Conservation (phyloP, 2,888 invertebrate genomes). For the Mythimna ferrago region DNA sequence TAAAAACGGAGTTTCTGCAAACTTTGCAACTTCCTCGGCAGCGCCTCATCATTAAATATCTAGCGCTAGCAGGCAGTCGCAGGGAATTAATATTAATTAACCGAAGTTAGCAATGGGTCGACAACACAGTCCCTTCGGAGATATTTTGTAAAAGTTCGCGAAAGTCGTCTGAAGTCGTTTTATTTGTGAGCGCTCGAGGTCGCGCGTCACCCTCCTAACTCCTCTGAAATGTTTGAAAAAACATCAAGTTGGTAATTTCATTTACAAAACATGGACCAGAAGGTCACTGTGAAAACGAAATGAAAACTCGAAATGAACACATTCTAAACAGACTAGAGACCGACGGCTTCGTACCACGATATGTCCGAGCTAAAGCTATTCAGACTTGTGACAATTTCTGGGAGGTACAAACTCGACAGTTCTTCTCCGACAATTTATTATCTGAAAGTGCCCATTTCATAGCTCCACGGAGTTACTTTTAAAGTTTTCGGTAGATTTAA, state of each 20-base stretch:
- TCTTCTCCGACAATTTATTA: not conserved
- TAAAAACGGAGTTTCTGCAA: constrained; percentile 2
- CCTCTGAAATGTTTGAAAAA: constrained; percentile 39
- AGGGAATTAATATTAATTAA: constrained; percentile 62
- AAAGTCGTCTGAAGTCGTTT: constrained; percentile 42
- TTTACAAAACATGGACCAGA: not conserved
- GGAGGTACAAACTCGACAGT: not conserved
- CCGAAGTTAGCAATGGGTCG: constrained; percentile 21
- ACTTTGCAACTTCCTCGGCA: constrained; percentile 1
- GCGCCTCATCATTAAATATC: constrained; percentile 50
- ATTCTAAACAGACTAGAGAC: not conserved
- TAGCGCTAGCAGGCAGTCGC: constrained; percentile 35
- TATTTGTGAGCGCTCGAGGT: constrained; percentile 39
- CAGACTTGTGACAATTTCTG: not conserved
- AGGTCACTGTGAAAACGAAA: not conserved
- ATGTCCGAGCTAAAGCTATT: too few species aligned
- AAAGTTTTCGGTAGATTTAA: not conserved
- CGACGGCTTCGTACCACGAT: not conserved
- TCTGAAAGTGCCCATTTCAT: not conserved
- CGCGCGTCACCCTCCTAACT: constrained; percentile 28
- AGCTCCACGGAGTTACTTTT: not conserved
- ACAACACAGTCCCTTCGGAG: constrained; percentile 28
- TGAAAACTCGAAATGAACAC: not conserved
- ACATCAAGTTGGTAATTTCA: constrained; percentile 36
- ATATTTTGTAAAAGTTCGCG: constrained; percentile 51